Conservation (phyloP, 2,797 vertebrate species). For the Margarornis squamiger region DNA sequence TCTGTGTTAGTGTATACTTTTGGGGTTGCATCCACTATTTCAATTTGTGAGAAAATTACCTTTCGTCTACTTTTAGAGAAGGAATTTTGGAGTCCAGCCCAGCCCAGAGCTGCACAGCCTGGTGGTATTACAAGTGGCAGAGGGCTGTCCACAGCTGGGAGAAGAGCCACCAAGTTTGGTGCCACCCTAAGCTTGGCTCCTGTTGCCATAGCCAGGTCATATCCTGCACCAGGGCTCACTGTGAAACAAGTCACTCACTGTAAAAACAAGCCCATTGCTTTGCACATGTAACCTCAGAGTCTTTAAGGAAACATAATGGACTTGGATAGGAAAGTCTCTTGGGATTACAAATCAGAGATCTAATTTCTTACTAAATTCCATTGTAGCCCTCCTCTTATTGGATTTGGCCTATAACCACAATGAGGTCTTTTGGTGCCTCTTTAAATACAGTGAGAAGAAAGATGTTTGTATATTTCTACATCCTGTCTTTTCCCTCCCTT, state of each 20-base stretch:
- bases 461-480: neutral
- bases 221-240: neutral
- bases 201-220: accelerated
- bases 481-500: neutral
- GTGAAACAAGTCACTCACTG: neutral
- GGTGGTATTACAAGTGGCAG: neutral
- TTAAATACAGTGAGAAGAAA: neutral
- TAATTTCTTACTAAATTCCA: neutral
- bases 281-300: neutral
- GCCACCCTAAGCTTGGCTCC: neutral
- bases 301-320: neutral
- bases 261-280: neutral
- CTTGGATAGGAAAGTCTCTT: neutral
- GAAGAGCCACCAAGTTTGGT: neutral
- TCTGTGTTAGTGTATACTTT: neutral
- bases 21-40: neutral
- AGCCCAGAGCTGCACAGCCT: neutral
- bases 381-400: neutral
- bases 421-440: neutral
- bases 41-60: neutral
- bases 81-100: neutral
- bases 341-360: neutral
- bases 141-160: neutral
- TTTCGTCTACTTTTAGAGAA: neutral
- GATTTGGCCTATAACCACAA: neutral